Conservation (phyloP, 2,113 vertebrate genomes). For the Ceuthmochares aereus region DNA sequence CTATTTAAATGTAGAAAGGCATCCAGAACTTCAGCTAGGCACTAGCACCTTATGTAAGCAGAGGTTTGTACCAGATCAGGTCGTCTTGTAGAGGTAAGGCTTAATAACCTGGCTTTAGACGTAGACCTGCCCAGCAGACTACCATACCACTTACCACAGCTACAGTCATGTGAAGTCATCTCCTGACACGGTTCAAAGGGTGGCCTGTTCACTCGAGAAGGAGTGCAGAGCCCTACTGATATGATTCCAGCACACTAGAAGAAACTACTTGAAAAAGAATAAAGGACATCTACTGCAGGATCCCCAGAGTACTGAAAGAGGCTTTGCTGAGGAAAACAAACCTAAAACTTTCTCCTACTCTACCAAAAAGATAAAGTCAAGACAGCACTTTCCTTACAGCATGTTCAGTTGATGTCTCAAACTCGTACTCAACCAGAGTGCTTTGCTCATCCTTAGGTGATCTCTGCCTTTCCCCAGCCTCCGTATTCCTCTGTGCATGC, state of each 20-base stretch:
- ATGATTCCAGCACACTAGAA: not conserved
- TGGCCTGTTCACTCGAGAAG: fast-evolving
- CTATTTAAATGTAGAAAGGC: not conserved
- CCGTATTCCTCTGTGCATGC: fast-evolving
- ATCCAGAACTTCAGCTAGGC: not conserved
- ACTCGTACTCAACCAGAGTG: fast-evolving
- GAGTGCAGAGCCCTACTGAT: fast-evolving
- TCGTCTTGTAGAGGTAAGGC: not conserved
- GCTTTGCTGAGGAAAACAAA: not conserved
- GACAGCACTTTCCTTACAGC: not conserved
- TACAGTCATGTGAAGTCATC: not conserved
- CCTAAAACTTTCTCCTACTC: not conserved
- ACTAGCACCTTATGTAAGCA: not conserved
- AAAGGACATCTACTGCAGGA: not conserved
- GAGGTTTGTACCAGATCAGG: not conserved
- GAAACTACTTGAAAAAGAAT: not conserved
- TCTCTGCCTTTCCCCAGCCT: not conserved
- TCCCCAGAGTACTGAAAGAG: not conserved
- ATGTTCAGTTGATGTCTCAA: not conserved
- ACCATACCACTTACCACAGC: too few relatives aligned
- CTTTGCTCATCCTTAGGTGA: not conserved
- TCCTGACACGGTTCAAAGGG: not conserved
- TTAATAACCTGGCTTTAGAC: not conserved
- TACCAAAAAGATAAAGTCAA: not conserved
- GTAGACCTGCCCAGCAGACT: fast-evolving